A percentile compares a stretch with the other conserved stretches of the same genome.
These are phyloP conservation scores for Amniataba percoides DNA, from an alignment of 2,797 vertebrate genomes.

Conservation along the genomic window DNA sequence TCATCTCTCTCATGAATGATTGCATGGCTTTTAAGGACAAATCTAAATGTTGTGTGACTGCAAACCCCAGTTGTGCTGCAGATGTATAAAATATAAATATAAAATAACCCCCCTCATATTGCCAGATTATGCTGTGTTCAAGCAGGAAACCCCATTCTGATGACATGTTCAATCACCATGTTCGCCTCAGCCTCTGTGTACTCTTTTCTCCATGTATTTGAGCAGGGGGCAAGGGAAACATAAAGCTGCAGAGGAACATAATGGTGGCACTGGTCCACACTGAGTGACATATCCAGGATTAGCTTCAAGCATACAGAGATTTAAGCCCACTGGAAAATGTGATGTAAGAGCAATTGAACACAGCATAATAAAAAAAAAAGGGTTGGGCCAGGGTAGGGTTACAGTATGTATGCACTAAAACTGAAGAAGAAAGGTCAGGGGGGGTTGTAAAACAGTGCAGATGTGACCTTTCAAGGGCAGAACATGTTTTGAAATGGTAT, in stretches of 20 bases:
- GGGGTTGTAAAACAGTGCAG: neutral
- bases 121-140: neutral
- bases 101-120: neutral
- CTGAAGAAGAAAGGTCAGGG: conserved; percentile 11
- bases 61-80: conserved; percentile 52
- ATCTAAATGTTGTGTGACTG: conserved; percentile 61
- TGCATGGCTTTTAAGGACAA: conserved; percentile 66
- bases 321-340: conserved; percentile 63
- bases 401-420: conserved; percentile 7
- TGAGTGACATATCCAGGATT: conserved; percentile 57
- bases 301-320: conserved; percentile 38
- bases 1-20: conserved; percentile 28
- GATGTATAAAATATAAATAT: too few species aligned
- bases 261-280: conserved; percentile 20
- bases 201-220: conserved; percentile 42
- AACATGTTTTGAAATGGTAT: conserved; percentile 13
- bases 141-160: conserved; percentile 1
- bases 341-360: conserved; percentile 39
- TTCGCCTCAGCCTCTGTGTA: neutral
- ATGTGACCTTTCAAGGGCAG: conserved; percentile 22
- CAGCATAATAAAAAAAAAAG: conserved; percentile 10
- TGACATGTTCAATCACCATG: conserved; percentile 39
- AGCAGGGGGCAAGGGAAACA: conserved; percentile 29
- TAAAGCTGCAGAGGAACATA: conserved; percentile 41
- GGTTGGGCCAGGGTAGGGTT: neutral